Percentiles rank a stretch among this genome's conserved stretches.
Evolutionary conservation across 2,113 vertebrate species (phyloP).

Genomic region (Monarcha castaneiventris): DNA sequence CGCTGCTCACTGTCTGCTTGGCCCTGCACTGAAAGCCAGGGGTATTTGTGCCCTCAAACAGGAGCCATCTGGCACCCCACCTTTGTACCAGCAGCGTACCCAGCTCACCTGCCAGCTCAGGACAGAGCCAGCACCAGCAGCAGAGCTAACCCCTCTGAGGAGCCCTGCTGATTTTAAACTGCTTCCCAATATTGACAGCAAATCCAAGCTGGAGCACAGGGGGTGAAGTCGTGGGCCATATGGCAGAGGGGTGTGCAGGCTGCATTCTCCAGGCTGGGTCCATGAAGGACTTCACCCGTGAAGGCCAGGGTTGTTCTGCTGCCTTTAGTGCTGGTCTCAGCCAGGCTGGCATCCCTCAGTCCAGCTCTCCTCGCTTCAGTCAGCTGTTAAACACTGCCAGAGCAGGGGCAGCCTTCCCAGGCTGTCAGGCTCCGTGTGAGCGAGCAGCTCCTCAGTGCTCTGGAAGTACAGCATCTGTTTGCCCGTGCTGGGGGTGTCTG

Average conservation of each 20-base stretch:
- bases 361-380: not conserved
- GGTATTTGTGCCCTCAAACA: rapidly evolving
- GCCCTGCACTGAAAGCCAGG: not conserved
- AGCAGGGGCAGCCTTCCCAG: not conserved
- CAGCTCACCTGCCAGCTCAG: not conserved
- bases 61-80: not conserved
- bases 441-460: not conserved
- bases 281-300: not conserved
- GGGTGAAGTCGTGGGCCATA: not conserved
- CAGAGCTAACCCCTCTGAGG: not conserved
- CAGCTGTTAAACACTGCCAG: not conserved
- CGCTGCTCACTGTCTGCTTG: not conserved
- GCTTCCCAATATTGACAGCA: not conserved
- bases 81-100: not conserved
- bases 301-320: not conserved
- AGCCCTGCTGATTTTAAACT: not conserved
- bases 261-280: not conserved
- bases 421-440: rapidly evolving
- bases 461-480: not conserved
- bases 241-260: not conserved
- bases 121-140: not conserved
- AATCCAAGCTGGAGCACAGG: not conserved
- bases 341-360: not conserved
- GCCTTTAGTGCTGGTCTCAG: not conserved
- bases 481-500: not conserved